Base-by-base conservation (phyloP, 2,797 vertebrate genomes). In the Labeo calbasu region DNA sequence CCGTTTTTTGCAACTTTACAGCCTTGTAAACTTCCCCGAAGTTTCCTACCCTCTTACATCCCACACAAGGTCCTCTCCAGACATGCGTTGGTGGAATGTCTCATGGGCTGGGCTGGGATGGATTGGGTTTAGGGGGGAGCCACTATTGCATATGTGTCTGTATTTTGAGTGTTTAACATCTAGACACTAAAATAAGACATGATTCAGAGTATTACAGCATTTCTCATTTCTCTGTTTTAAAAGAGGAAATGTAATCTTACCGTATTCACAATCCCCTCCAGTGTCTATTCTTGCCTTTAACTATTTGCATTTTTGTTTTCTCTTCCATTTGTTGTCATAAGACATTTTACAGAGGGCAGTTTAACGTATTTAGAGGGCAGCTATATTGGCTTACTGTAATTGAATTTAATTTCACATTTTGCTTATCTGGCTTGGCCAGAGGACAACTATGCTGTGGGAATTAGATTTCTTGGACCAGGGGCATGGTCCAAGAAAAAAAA, bases 301-400 rank as follows among this genome's bases (percentile, higher is more conserved):
- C 48, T 78, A 19, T 46, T 14, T 86, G 88, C 86, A 88, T 91
- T 91, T 91, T 68, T 79, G 68, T 84, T 53, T 51, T 73, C 53
- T 12, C 59, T 59, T 61, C 84, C 19, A 1, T 65, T 82, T 80
- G 46, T 72, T 76, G 57, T 65, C 72, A 51, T 28, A 63, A 66
- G 32, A 73, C 53, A 63, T 57, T 5, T 69, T 17, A 48, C 61
- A 72, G 25, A 79, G 55, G 59, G 53, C 46, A 76, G 21, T 85
- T 73, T 40, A 57, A 66, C 23, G 6, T 40, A 50, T 84, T 85
- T 50, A 57, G 36, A 69, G 32, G 28, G 23, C 3, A 13, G 6
- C 72, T 84, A 86, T 83, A 83, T 77, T 43, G 65, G 71, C 79
- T 86, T 57, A 68, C 71, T 59, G 9, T 85, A 79, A 86, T 87